These are phyloP conservation scores for Zygogramma bicolorata DNA, from an alignment of 2,888 invertebrate genomes.

Conservation along the genomic window DNA sequence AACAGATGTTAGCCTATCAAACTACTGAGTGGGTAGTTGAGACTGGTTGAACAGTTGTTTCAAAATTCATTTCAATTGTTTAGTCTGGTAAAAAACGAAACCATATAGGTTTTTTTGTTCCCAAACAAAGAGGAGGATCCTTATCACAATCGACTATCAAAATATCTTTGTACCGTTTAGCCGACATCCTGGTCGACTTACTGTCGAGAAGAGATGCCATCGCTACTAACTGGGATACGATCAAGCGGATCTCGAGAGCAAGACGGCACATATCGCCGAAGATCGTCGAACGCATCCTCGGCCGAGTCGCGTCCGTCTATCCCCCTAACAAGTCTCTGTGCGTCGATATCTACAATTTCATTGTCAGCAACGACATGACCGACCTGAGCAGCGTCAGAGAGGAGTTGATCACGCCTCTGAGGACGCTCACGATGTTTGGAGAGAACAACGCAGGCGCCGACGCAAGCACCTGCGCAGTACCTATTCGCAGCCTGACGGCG, in stretches of 20 bases:
- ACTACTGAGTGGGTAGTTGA: too few relatives aligned
- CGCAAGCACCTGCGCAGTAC: not conserved
- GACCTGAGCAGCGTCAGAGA: constrained; percentile 25
- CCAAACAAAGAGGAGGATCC: too few relatives aligned
- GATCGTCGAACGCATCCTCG: constrained; percentile 33
- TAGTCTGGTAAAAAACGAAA: too few relatives aligned
- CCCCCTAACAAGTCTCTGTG: constrained; percentile 34
- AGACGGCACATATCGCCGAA: constrained; percentile 33
- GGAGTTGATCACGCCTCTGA: constrained; percentile 1
- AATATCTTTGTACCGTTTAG: too few relatives aligned
- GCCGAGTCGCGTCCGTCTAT: constrained; percentile 19
- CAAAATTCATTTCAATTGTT: too few relatives aligned
- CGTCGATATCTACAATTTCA: constrained; percentile 39
- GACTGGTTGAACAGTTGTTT: too few relatives aligned
- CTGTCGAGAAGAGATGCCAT: constrained; percentile 28
- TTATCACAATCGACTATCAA: too few relatives aligned
- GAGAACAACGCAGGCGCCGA: constrained; percentile 23
- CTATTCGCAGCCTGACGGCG: not conserved
- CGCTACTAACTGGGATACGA: constrained; percentile 40
- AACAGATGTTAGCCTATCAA: too few relatives aligned
- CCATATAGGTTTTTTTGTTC: too few relatives aligned
- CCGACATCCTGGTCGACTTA: constrained; percentile 38
- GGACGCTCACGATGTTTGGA: constrained; percentile 20
- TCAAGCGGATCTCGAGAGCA: constrained; percentile 34
- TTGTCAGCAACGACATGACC: constrained; percentile 37